Conservation (phyloP, 2,113 vertebrate genomes). For the Turdus rufiventris region DNA sequence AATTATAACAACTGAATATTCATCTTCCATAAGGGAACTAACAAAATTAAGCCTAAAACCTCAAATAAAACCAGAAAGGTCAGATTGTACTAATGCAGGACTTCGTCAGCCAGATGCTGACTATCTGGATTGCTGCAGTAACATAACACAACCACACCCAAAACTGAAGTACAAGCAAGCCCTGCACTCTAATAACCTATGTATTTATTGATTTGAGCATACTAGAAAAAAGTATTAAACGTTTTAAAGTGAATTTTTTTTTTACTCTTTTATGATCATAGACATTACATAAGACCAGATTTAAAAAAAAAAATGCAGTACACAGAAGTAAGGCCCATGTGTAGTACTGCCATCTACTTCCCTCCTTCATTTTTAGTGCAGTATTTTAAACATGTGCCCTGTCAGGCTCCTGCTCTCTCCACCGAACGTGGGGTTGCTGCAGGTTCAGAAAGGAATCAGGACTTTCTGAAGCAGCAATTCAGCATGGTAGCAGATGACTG, state of each 20-base stretch:
- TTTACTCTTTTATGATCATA: not conserved
- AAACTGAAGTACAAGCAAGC: not conserved
- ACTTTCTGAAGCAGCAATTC: conserved; percentile 5
- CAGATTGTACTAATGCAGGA: not conserved
- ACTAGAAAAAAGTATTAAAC: not conserved
- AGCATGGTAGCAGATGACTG: not conserved
- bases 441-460: not conserved
- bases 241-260: not conserved
- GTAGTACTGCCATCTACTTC: not conserved
- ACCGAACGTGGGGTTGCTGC: not conserved
- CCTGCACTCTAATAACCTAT: not conserved
- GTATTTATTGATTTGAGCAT: not conserved
- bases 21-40: not conserved
- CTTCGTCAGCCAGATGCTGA: not conserved
- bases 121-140: not conserved
- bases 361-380: not conserved
- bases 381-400: not conserved
- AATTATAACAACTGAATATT: not conserved
- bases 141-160: accelerated
- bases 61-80: not conserved
- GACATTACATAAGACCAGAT: not conserved
- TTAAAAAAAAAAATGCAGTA: not conserved
- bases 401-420: not conserved
- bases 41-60: not conserved
- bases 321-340: not conserved